Base-by-base conservation (phyloP, 2,113 vertebrate genomes). In the Phyllostomus discolor region DNA sequence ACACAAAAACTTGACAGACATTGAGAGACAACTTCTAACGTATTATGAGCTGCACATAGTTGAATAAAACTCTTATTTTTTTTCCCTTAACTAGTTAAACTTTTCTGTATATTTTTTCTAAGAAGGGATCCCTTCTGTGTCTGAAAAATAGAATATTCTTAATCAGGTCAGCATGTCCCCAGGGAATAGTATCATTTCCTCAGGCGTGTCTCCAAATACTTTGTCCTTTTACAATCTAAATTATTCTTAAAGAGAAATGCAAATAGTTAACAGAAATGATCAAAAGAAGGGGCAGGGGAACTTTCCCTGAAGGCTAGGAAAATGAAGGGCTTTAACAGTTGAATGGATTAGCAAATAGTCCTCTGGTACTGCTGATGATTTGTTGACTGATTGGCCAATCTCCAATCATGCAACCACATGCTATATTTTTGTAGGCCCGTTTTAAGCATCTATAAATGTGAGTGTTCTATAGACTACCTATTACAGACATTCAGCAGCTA, bases 1-100 rank as follows among this genome's bases (percentile, higher is more conserved):
- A 35, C 28, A 72, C 57, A 91, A 88, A 52, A 90, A 22, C 7
- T 88, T 41, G 28, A 64, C 10, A 50, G 33, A 75, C 67, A 78
- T 35, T 88, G 81, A 19, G 26, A 67, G 91, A 88, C 72, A 84
- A 26, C 64, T 97, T 94, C 82, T 82, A 91, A 95, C 81, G 48
- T 73, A 89, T 48, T n/a, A 62, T 43, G 54, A 66, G 46, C 46
- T 64, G 84, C 38, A 52, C 12, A 52, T 48, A 82, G 48, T 83
- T 76, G 62, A 73, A 92, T 73, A 54, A 70, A 90, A 73, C 9
- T 64, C 72, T 81, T 57, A 57, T 57, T 9, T 62, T 9, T 62
- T 80, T 88, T 81, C 46, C 2, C 31, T 92, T 88, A 90, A 86
- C 14, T 46, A 52, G 31, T 20, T 69, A 28, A 81, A 78, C 3